Evolutionary conservation across 2,797 vertebrate genomes (phyloP).

Genomic region (Crotalus adamanteus): DNA sequence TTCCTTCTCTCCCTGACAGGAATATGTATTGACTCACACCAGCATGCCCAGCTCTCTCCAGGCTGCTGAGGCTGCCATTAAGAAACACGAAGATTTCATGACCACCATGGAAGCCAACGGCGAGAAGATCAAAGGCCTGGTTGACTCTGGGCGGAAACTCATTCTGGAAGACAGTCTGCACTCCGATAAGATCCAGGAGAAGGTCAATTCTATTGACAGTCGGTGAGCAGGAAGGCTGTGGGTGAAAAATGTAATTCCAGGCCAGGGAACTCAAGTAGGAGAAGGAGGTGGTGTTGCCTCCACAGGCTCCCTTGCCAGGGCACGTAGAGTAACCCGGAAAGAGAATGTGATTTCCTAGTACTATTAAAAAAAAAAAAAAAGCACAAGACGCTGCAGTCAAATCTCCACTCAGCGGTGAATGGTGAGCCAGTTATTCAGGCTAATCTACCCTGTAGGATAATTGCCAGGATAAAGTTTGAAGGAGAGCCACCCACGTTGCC

Average conservation of each 20-base stretch:
- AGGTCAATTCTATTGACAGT: conserved; percentile 88
- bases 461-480: not conserved
- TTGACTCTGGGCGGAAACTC: conserved; percentile 84
- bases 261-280: not conserved
- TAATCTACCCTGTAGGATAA: not conserved
- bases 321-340: not conserved
- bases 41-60: conserved; percentile 90
- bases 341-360: not conserved
- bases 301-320: not conserved
- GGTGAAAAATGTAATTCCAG: not conserved
- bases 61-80: conserved; percentile 87
- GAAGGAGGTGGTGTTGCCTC: not conserved
- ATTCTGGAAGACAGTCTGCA: conserved; percentile 83
- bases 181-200: conserved; percentile 88
- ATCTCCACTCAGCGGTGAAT: not conserved
- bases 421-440: not conserved
- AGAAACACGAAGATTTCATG: conserved; percentile 92
- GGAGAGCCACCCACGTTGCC: not conserved
- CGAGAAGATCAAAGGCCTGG: conserved; percentile 85
- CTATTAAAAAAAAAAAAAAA: not conserved
- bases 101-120: conserved; percentile 91
- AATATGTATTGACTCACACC: conserved; percentile 89
- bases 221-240: conserved; percentile 69
- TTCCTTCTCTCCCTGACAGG: conserved; percentile 68
- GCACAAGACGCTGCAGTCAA: not conserved